Evolutionary conservation across 1,140 invertebrate species (phyloP).

Genomic region (Pomacea maculata): DNA sequence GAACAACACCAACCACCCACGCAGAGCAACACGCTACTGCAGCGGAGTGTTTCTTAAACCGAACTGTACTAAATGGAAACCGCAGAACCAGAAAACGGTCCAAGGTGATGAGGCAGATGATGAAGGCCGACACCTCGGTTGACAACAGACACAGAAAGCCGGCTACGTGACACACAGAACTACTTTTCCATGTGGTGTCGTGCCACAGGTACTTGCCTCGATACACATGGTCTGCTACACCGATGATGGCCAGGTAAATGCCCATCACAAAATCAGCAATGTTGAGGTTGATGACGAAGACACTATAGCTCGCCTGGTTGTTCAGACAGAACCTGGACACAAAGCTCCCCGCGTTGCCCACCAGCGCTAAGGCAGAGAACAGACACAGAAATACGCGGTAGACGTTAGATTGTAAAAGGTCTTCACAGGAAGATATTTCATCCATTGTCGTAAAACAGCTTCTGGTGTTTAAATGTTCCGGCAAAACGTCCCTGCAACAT

Average conservation of each 20-base stretch:
- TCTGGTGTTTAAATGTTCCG: background rate
- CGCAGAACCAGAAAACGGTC: slow-evolving; percentile 44
- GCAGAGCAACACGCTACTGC: background rate
- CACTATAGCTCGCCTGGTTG: slow-evolving; percentile 1
- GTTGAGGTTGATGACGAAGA: slow-evolving; percentile 41
- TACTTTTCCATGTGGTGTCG: slow-evolving; percentile 35
- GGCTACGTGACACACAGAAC: slow-evolving; percentile 38
- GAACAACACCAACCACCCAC: slow-evolving; percentile 17
- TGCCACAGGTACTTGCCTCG: slow-evolving; percentile 39
- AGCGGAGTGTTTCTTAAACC: slow-evolving; percentile 22
- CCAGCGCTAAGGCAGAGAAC: slow-evolving; percentile 19
- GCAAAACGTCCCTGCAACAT: background rate
- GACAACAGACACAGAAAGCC: slow-evolving; percentile 44
- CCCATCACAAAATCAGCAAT: slow-evolving; percentile 52
- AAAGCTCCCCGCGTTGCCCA: slow-evolving; percentile 37
- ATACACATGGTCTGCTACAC: slow-evolving; percentile 36
- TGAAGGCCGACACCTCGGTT: slow-evolving; percentile 39
- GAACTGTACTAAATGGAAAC: slow-evolving; percentile 41
- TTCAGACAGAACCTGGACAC: slow-evolving; percentile 10
- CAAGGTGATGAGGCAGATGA: slow-evolving; percentile 44
- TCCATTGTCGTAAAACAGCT: background rate
- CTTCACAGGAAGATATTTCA: slow-evolving; percentile 7
- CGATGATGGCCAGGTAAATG: slow-evolving; percentile 47
- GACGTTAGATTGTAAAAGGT: background rate
- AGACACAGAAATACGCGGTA: slow-evolving; percentile 27